A percentile compares a stretch with the other conserved stretches of the same genome.
Evolutionary conservation across 2,797 vertebrate genomes (phyloP).

Genomic region (Sebastiscus tertius): DNA sequence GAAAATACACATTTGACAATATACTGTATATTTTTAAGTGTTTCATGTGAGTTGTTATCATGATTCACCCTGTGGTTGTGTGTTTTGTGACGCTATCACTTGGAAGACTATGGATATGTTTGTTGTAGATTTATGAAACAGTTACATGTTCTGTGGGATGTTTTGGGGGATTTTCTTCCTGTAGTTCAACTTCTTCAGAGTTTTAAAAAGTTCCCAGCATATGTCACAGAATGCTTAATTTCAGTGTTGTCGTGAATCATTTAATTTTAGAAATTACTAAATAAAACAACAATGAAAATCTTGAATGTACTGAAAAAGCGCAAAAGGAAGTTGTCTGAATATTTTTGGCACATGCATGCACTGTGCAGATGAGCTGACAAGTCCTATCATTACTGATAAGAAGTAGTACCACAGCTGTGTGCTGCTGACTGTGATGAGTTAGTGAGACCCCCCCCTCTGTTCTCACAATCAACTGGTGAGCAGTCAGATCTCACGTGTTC

Average conservation of each 20-base stretch:
- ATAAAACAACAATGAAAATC: not conserved
- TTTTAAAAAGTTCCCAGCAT: not conserved
- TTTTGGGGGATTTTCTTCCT: not conserved
- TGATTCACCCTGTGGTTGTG: too few species aligned
- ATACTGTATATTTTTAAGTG: not conserved
- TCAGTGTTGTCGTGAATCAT: not conserved
- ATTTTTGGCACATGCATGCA: slow-evolving; percentile 15
- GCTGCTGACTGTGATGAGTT: slow-evolving; percentile 46
- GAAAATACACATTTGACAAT: not conserved
- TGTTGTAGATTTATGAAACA: not conserved
- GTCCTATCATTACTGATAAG: slow-evolving; percentile 61
- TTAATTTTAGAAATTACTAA: not conserved
- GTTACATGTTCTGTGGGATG: not conserved
- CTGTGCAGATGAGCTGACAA: slow-evolving; percentile 38
- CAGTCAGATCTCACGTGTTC: slow-evolving; percentile 46
- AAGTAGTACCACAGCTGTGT: slow-evolving; percentile 42
- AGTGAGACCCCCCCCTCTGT: slow-evolving; percentile 28
- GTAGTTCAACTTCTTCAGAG: not conserved
- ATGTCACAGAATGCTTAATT: not conserved
- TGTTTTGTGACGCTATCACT: not conserved
- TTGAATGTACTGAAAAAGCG: not conserved
- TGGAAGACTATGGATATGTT: not conserved
- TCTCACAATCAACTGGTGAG: slow-evolving; percentile 47
- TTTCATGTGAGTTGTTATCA: not conserved
- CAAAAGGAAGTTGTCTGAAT: slow-evolving; percentile 18